Conservation (phyloP, 2,888 invertebrate genomes). For the Lacanobia wlatinum region DNA sequence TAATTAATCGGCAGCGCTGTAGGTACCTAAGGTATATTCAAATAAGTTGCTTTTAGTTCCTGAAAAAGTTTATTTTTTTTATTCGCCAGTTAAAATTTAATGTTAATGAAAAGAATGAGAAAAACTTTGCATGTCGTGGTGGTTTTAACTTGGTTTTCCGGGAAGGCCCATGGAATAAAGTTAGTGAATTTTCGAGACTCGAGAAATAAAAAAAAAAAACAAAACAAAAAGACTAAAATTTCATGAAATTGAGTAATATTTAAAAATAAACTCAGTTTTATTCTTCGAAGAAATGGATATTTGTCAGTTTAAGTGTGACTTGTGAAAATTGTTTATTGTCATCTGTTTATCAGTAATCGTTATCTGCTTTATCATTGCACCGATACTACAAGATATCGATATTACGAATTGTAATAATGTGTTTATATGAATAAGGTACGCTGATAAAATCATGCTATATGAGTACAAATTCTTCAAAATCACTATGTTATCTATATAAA, state of each 20-base stretch:
- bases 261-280: too few species aligned
- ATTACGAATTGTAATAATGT: background rate
- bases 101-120: too few species aligned
- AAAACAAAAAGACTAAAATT: background rate
- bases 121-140: too few species aligned
- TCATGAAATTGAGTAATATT: background rate
- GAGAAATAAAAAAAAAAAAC: background rate
- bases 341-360: conserved; percentile 12
- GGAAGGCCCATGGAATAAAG: too few species aligned
- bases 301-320: conserved; percentile 12
- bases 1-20: too few species aligned
- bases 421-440: conserved; percentile 2
- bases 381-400: conserved; percentile 24
- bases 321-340: conserved; percentile 6
- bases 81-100: too few species aligned
- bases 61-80: too few species aligned
- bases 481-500: background rate
- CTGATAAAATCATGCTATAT: conserved; percentile 28
- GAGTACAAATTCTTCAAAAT: conserved; percentile 14
- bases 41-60: too few species aligned
- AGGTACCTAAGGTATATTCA: too few species aligned
- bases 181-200: too few species aligned
- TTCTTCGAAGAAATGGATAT: background rate
- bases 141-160: too few species aligned
- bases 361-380: conserved; percentile 30